Base-by-base conservation (phyloP, 2,888 invertebrate species). In the Noctuana brunneofusca region DNA sequence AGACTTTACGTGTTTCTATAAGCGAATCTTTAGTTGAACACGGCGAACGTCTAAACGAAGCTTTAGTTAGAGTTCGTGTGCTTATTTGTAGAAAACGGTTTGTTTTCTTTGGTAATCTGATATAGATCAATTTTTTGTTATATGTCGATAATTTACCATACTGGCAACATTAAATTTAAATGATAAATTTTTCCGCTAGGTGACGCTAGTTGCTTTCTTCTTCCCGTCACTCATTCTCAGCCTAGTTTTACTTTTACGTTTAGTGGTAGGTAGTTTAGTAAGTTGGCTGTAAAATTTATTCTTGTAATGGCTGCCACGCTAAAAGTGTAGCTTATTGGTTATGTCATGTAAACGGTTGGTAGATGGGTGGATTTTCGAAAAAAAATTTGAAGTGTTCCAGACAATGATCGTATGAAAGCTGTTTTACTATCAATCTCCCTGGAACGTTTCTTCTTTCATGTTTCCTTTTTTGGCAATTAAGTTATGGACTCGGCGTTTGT, bases 221-320 rank as follows among this genome's bases (percentile, higher is more conserved):
- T 80, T 79, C 76, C 86, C 84, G 86, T 87, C 87, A 85, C 83
- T 86, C 83, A 85, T 84, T 86, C 83, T 83, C 71, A 76, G 81
- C 77, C 79, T 84, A 84, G 83, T 86, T 86, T 87, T 87, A 86
- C 84, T 86, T 88, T 86, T 88, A 83, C 83, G 76, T 81, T 84
- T 74, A 81, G 74, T 79, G 76, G 73, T 76, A 80, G 8, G 12
- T 22, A 75, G 77, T 76, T 62, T 81, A 75, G 76, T 62, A 81
- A 75, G 76, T 83, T 81, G 80, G 77, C 79, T 83, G 83, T 86
- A 81, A 84, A 88, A 86, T 84, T 83, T 84, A 87, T 84, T 86
- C 86, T 87, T 72, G 84, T 89, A 90, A 89, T 89, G 89, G 89
- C 89, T 90, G 89, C 89, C 89, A 88, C 88, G 88, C 88, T 86